Evolutionary conservation across 2,888 invertebrate species (phyloP), one percentile per base, ranked within the genome.

Genomic region (Linhomoeus sp.): DNA sequence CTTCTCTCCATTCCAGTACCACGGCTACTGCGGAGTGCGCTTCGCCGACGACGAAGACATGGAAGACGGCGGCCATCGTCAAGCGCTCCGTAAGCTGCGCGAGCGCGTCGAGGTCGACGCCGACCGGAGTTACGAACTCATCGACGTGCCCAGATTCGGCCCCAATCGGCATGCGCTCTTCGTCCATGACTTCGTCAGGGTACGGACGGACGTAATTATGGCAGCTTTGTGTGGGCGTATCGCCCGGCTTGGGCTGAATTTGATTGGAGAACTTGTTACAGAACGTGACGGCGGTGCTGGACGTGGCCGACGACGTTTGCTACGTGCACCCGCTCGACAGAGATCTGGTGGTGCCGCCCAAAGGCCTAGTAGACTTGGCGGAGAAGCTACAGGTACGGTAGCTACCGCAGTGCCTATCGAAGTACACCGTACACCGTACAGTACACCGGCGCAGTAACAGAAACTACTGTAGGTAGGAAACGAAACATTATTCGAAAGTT

Each of bases 241-340:
- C n/a, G n/a, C n/a, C n/a, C n/a, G n/a, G n/a, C n/a, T n/a, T n/a
- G n/a, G n/a, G 15, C 12, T 12, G 9, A 33, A 33, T 33, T 33
- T 33, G 33, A 33, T 33, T 33, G 15, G 9, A 33, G 15, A 14
- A 33, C 15, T 33, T 33, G 15, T 33, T 33, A 33, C 54, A 77
- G 77, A 77, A 77, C 58, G 71, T 74, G 59, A 77, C 77, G 66
- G 81, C 77, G 23, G 85, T 86, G 51, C 76, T 84, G 49, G 85
- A 86, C 67, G 68, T 74, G 19, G 76, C 76, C 49, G 73, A 75
- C 36, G 70, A 71, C 45, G 77, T 82, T 26, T 92, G 92, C 71
- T 92, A 87, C 70, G 76, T 85, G 20, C 84, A 87, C 82, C 80
- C 81, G 1, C 70, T 90, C 62, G 80, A 88, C 69, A 76, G 80